phyloP scores from a whole-genome alignment of 2,113 vertebrate genomes.

The Dendrocopos noguchii region DNA sequence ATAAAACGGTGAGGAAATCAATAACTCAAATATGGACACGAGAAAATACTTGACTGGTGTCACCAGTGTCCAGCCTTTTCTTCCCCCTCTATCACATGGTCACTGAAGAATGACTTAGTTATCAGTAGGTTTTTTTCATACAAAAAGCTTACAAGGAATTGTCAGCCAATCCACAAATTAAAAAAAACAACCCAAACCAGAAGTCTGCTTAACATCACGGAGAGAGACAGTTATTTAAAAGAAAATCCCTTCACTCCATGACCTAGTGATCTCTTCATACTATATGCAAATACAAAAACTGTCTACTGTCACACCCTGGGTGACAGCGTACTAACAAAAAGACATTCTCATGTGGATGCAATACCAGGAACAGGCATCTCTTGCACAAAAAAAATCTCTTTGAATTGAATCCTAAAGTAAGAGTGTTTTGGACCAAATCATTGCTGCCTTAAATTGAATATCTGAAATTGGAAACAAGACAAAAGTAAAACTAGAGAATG shows the following conservation, averaged over 20 bases:
- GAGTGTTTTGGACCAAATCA: not conserved
- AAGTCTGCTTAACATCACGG: fast-evolving
- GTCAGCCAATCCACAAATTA: not conserved
- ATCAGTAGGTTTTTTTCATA: not conserved
- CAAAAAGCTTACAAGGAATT: not conserved
- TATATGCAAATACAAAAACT: not conserved
- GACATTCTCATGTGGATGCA: not conserved
- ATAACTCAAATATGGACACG: not conserved
- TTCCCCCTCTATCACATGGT: fast-evolving
- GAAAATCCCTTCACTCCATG: not conserved
- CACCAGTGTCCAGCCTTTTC: not conserved
- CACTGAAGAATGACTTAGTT: not conserved
- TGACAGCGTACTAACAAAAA: not conserved
- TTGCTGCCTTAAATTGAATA: not conserved
- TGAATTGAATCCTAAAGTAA: not conserved
- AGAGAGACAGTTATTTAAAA: not conserved
- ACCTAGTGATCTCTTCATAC: not conserved
- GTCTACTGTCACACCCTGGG: not conserved
- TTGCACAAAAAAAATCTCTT: not conserved
- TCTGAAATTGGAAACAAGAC: not conserved
- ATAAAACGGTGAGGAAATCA: not conserved
- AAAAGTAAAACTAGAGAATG: not conserved
- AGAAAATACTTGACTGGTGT: not conserved
- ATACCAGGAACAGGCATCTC: not conserved
- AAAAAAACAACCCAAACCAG: not conserved